Percentiles rank a stretch among this genome's conserved stretches.
Evolutionary conservation across 2,888 invertebrate species (phyloP).

Genomic region (Plagiodera versicolora): DNA sequence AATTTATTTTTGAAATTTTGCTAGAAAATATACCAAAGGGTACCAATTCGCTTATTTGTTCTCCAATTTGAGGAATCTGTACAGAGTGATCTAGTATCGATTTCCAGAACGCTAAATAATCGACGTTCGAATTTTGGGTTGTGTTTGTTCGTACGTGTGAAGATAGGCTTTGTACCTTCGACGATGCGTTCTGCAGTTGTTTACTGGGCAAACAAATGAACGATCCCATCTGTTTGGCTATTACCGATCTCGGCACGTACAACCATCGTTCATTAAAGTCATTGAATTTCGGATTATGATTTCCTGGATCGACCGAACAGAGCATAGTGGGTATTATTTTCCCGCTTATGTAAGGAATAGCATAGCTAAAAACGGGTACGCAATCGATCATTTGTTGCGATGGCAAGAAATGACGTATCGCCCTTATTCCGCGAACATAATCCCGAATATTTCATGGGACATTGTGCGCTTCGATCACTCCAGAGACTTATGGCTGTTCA

Average conservation of each 20-base stretch:
- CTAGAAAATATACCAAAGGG: no score
- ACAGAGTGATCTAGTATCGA: no score
- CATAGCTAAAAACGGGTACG: no score
- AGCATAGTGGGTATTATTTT: no score
- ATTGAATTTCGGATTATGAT: no score
- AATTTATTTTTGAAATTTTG: no score
- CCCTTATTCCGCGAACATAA: neutral
- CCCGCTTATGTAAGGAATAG: no score
- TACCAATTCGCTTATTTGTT: no score
- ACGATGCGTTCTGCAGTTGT: neutral
- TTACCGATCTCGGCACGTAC: neutral
- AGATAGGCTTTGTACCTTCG: neutral
- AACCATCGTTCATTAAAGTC: no score
- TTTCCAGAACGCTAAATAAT: no score
- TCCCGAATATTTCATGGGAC: neutral
- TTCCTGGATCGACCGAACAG: no score
- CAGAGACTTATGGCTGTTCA: neutral
- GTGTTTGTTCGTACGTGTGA: neutral
- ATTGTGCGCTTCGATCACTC: constrained; percentile 1
- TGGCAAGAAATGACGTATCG: neutral
- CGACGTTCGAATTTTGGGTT: neutral
- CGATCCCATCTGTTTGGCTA: neutral
- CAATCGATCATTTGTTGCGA: neutral
- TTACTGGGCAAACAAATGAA: neutral
- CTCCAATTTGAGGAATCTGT: no score